phyloP scores from a whole-genome alignment of 1,140 invertebrate genomes.

The Drosophila persimilis region DNA sequence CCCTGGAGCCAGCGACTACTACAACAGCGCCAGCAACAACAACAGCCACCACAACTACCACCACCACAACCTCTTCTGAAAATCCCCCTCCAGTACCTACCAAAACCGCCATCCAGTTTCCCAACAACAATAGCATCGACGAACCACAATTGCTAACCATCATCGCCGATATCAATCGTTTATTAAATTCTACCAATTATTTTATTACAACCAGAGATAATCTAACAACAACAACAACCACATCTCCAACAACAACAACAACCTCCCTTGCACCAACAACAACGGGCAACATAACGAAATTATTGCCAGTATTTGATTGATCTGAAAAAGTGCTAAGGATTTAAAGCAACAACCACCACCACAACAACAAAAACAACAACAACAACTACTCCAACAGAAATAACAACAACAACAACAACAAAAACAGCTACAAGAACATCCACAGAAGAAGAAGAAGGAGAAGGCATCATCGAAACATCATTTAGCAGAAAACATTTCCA shows the following conservation, averaged over 20 bases:
- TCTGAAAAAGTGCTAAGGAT: slow-evolving; percentile 21
- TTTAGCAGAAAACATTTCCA: slow-evolving; percentile 24
- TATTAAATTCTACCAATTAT: slow-evolving; percentile 83
- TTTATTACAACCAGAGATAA: slow-evolving; percentile 83
- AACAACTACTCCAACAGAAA: slow-evolving; percentile 9
- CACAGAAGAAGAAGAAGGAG: slow-evolving; percentile 12
- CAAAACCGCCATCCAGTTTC: slow-evolving; percentile 35
- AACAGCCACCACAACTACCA: slow-evolving; percentile 22
- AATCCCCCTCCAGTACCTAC: slow-evolving; percentile 25
- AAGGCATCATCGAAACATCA: slow-evolving; percentile 19
- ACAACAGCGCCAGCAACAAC: slow-evolving; percentile 21
- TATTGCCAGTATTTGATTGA: slow-evolving; percentile 69
- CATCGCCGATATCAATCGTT: slow-evolving; percentile 79
- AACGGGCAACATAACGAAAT: slow-evolving; percentile 65
- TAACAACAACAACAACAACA: not conserved
- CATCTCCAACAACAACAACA: slow-evolving; percentile 50
- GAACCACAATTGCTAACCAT: slow-evolving; percentile 75
- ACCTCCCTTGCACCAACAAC: slow-evolving; percentile 53
- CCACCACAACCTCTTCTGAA: slow-evolving; percentile 21
- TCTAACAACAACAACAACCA: slow-evolving; percentile 57
- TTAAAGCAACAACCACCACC: slow-evolving; percentile 28
- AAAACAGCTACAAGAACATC: not conserved
- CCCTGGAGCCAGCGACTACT: slow-evolving; percentile 45
- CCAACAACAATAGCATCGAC: slow-evolving; percentile 66
- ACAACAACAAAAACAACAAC: slow-evolving; percentile 26